Conservation (phyloP, 2,113 vertebrate species). For the Cyprinus carpio region DNA sequence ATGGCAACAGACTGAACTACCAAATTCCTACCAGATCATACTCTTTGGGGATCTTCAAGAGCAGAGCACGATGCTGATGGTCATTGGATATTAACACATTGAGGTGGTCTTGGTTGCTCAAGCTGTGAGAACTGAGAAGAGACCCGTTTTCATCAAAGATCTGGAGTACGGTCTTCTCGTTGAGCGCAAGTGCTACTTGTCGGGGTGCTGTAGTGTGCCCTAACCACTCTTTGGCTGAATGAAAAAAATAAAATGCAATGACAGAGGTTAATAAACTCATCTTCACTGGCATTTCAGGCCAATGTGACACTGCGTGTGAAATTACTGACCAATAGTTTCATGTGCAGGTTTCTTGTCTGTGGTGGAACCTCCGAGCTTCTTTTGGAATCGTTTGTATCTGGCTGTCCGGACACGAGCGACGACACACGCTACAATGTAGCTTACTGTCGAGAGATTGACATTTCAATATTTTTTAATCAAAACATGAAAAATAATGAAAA, state of each 20-base stretch:
- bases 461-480: neutral
- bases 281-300: neutral
- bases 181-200: constrained; percentile 76
- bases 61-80: constrained; percentile 71
- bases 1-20: neutral
- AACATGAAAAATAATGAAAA: neutral
- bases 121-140: constrained; percentile 75
- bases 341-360: constrained; percentile 63
- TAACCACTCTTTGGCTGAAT: constrained; percentile 87
- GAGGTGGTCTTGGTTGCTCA: constrained; percentile 71
- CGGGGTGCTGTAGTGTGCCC: constrained; percentile 73
- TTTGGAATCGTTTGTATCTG: constrained; percentile 83
- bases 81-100: constrained; percentile 81
- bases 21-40: constrained; percentile 85
- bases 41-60: constrained; percentile 92
- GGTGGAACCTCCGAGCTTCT: constrained; percentile 61
- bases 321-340: constrained; percentile 76
- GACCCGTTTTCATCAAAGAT: constrained; percentile 77
- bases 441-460: constrained; percentile 74
- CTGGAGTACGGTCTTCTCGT: constrained; percentile 73
- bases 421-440: constrained; percentile 81
- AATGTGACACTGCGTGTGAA: neutral
- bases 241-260: constrained; percentile 26
- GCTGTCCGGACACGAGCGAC: constrained; percentile 79
- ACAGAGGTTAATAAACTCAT: neutral